Base-by-base conservation (phyloP, 2,888 invertebrate genomes). In the Teleogryllus oceanicus region DNA sequence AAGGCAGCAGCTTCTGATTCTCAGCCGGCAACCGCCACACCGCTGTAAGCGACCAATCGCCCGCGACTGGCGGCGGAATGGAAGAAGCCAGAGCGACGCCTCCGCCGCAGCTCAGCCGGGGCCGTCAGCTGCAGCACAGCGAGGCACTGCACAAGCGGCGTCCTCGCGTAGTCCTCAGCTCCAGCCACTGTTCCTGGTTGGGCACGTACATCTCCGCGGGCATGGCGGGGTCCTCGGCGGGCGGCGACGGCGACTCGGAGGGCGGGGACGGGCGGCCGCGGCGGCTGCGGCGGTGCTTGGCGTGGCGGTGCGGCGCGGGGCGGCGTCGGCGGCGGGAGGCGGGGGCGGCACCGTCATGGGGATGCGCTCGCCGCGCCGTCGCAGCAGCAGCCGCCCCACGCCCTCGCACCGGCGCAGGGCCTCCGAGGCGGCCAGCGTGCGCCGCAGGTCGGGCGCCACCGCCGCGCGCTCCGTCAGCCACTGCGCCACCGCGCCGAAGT, bases 141-240 rank as follows among this genome's bases (percentile, higher is more conserved):
- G 80, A 78, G 49, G 50, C 76, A 50, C 77, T 74, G 76, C 80
- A 80, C 49, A 81, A 37, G n/a, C 78, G 79, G 37, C 79, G 80
- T 13, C 62, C 79, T 76, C 79, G 79, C 78, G 89, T 88, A 21
- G 93, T 94, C 76, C 95, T 90, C 75, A 96, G 88, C 82, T 94
- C 92, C 13, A 96, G 88, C 96, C 96, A 96, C 84, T 95, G 93
- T 86, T 95, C 94, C 87, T 96, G 96, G 87, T 96, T 95, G 3
- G 96, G 95, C 13, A 96, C 96, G 86, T 96, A 96, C 96, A 96
- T 96, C 87, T 96, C 96, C 0, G 96, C 94, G 0, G 96, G 96
- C 92, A 96, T 93, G 84, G 93, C 86, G 13, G 16, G 16, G 83
- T 90, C 90, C 75, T 88, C 86, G 76, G 87, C 87, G 37, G 87